Conservation (phyloP, 2,888 invertebrate species). For the Lasioglossum lativentre region DNA sequence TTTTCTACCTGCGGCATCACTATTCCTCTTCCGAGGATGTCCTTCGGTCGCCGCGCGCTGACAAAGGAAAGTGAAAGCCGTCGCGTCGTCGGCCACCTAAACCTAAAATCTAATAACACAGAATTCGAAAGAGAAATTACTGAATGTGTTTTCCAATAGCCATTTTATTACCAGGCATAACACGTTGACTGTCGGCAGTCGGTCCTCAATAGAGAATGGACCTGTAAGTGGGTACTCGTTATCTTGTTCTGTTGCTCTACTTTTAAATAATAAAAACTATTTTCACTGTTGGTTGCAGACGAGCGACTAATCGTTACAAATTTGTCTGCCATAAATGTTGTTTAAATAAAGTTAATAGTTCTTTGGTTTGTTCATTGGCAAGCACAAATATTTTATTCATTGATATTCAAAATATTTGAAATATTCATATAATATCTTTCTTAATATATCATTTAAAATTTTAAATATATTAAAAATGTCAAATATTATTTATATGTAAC, state of each 20-base stretch:
- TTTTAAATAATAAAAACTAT: neutral
- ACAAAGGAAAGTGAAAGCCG: conserved; percentile 15
- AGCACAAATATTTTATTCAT: neutral
- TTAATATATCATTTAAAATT: neutral
- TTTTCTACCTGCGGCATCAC: neutral
- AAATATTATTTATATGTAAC: neutral
- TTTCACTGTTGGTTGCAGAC: neutral
- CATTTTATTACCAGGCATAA: neutral
- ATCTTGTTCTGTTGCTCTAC: neutral
- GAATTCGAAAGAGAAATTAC: conserved; percentile 14
- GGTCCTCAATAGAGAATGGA: neutral
- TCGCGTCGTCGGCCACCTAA: neutral
- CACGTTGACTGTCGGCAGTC: neutral
- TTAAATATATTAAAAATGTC: neutral
- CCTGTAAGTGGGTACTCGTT: neutral
- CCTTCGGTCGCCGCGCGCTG: neutral
- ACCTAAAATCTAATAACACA: neutral
- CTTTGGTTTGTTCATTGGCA: neutral
- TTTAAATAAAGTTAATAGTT: neutral
- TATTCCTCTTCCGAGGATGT: neutral
- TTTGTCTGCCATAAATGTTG: neutral
- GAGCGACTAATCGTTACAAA: neutral
- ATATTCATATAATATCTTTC: neutral
- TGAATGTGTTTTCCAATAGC: neutral
- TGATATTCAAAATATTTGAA: neutral